Percentiles rank a stretch among this genome's conserved stretches.
Evolutionary conservation across 2,888 invertebrate species (phyloP).

Genomic region (Pristionchus arcanus): DNA sequence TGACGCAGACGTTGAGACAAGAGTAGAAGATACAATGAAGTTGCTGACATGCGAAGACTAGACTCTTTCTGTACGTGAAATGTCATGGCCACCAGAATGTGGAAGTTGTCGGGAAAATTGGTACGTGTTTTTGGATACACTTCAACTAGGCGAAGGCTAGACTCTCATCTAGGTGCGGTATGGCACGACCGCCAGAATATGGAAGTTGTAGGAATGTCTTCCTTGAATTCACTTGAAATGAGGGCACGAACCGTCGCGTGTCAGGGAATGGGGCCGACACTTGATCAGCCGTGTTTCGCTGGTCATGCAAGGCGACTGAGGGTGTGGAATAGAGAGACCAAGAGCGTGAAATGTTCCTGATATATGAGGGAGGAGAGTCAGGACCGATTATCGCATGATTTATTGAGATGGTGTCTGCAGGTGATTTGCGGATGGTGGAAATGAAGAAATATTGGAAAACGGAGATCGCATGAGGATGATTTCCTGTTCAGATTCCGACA

Average conservation of each 20-base stretch:
- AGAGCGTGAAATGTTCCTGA: not conserved
- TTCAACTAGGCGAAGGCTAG: not conserved
- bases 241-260: not conserved
- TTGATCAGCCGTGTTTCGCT: too few species aligned
- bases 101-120: too few species aligned
- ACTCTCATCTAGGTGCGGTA: not conserved
- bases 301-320: too few species aligned
- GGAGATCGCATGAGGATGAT: not conserved
- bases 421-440: not conserved
- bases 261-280: not conserved
- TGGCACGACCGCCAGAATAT: not conserved
- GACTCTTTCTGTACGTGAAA: not conserved
- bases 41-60: not conserved
- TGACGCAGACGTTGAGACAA: too few species aligned
- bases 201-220: not conserved
- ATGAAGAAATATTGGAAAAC: not conserved
- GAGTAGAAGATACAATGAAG: too few species aligned
- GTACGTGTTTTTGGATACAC: too few species aligned
- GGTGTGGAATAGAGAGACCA: too few species aligned
- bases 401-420: not conserved
- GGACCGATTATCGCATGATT: not conserved
- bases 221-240: not conserved
- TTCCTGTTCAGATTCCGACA: too few species aligned
- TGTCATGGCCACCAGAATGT: not conserved
- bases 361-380: not conserved